Base-by-base conservation (phyloP, 2,113 vertebrate genomes). In the Urocolius indicus region DNA sequence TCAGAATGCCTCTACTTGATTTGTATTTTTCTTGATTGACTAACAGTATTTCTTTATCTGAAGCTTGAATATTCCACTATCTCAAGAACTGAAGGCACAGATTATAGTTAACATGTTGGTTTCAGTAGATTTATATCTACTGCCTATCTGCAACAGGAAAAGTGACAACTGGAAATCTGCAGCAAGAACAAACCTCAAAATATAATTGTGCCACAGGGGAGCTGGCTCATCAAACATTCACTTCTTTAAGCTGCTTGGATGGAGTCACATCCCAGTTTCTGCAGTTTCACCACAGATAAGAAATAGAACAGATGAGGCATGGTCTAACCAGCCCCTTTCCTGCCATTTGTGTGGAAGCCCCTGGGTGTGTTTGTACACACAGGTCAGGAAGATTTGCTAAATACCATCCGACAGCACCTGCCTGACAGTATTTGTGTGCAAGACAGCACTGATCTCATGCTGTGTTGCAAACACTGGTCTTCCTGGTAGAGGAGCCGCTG, bases 121-220 rank as follows among this genome's bases (percentile, higher is more conserved):
- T 90, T 95, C 75, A 34, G 6, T 71, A 24, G 52, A 24, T 71
- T 49, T 51, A 0, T 52, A 61, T 72, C 65, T 86, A 34, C 65
- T 80, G 23, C 66, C 51, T 57, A 1, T 49, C 73, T 67, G 34
- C 2, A 4, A 84, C 73, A 75, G 72, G 48, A 65, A n/a, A 74
- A 74, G 34, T 23, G 24, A 85, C 76, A 96, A 91, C 92, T 92
- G 86, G 88, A 93, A 92, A 87, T 32, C 52, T 68, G 83, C 83
- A 94, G 36, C 38, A 65, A 68, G 76, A 86, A 67, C 82, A 84
- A 75, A 86, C 61, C 65, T 94, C 79, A 6, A 6, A n/a, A n/a
- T 19, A 0, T 2, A 48, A 17, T 2, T 16, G 46, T 93, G 85
- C 83, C 6, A 1, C 66, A 58, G 74, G 32, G 45, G 30, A 87